These are phyloP conservation scores for Hypena proboscidalis DNA, from an alignment of 2,888 invertebrate species.

Conservation along the genomic window DNA sequence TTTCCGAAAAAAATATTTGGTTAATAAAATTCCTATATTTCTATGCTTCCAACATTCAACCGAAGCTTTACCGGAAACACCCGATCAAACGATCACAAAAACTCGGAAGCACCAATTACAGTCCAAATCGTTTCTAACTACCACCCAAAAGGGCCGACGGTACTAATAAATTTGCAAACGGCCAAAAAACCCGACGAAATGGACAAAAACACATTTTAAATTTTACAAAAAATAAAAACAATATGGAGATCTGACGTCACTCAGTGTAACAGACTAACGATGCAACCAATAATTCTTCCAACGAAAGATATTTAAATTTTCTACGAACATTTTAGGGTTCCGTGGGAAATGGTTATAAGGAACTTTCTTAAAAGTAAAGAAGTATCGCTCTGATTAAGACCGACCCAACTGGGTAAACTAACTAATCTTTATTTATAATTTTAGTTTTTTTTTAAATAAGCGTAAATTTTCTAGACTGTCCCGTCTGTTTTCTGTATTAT, in stretches of 20 bases:
- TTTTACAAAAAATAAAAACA: constrained; percentile 28
- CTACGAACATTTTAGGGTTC: constrained; percentile 46
- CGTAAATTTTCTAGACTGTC: too few relatives aligned
- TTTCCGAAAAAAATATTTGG: too few relatives aligned
- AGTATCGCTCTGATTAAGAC: too few relatives aligned
- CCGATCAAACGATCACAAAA: constrained; percentile 25
- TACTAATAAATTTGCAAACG: constrained; percentile 67
- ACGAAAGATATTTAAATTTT: constrained; percentile 69
- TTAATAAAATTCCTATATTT: too few relatives aligned
- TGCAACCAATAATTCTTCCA: constrained; percentile 72
- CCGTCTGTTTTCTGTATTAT: too few relatives aligned
- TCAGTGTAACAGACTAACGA: constrained; percentile 75
- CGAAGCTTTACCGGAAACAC: constrained; percentile 9
- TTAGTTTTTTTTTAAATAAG: too few relatives aligned
- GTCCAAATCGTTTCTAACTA: constrained; percentile 50
- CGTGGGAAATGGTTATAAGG: too few relatives aligned
- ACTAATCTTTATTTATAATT: too few relatives aligned
- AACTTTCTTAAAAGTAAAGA: too few relatives aligned
- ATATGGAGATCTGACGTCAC: constrained; percentile 58
- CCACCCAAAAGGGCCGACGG: constrained; percentile 57
- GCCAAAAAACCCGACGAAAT: constrained; percentile 73
- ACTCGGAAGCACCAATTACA: constrained; percentile 47
- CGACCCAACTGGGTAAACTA: too few relatives aligned
- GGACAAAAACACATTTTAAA: constrained; percentile 60
- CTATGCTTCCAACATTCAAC: constrained; percentile 20